A percentile compares a stretch with the other conserved stretches of the same genome.
These are phyloP conservation scores for Montipora cactus DNA, from an alignment of 64 coral and sea anemone genomes.

Conservation along the genomic window DNA sequence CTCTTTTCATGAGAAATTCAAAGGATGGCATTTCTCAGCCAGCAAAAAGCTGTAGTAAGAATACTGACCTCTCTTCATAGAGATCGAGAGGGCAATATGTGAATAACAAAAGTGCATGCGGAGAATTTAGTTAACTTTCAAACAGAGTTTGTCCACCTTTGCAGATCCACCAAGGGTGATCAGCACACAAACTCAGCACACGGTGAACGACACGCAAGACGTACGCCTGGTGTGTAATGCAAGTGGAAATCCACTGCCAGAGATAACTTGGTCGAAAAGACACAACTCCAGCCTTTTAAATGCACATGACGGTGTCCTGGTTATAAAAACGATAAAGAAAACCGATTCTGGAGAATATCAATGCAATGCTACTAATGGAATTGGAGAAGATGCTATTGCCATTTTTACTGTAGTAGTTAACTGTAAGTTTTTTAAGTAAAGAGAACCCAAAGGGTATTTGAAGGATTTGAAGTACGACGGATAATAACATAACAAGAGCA, in stretches of 20 bases:
- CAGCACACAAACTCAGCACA: not conserved
- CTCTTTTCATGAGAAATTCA: no score
- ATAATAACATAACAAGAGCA: no score
- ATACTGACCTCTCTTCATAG: no score
- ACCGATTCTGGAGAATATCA: constrained; percentile 27
- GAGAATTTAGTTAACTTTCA: no score
- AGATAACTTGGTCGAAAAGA: constrained; percentile 10
- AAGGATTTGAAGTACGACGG: no score
- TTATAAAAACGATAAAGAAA: constrained; percentile 6
- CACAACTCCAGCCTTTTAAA: not conserved
- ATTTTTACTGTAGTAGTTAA: not conserved
- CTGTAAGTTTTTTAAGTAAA: not conserved
- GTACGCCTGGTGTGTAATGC: constrained; percentile 21
- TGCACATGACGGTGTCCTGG: not conserved
- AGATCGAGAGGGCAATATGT: no score
- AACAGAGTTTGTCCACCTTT: no score
- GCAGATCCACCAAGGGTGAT: not conserved
- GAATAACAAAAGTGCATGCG: no score
- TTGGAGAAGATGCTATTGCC: not conserved
- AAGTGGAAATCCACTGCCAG: constrained; percentile 30
- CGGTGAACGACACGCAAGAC: not conserved
- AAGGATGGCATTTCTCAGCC: no score
- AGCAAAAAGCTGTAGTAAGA: no score
- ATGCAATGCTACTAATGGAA: constrained; percentile 30
- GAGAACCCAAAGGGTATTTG: not conserved